Conservation (phyloP, 2,113 vertebrate species). For the Sebastes fasciatus region DNA sequence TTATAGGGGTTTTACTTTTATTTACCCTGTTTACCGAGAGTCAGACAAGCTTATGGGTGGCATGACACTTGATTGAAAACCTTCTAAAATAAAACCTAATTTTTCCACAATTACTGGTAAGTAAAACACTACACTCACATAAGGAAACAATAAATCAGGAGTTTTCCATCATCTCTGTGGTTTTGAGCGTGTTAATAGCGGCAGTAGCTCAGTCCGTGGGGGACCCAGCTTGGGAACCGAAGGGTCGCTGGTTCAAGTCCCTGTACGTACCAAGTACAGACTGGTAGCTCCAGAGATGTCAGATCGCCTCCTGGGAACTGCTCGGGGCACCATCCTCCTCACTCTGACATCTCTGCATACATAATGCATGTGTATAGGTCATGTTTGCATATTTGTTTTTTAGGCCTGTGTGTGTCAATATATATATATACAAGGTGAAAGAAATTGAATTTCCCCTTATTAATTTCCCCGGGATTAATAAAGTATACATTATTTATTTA, state of each 20-base stretch:
- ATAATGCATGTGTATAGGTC: not conserved
- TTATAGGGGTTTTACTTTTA: not conserved
- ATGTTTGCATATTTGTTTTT: not conserved
- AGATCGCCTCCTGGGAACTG: not conserved
- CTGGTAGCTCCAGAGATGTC: not conserved
- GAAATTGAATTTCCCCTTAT: too few species aligned
- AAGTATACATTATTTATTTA: not conserved
- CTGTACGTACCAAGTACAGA: too few species aligned
- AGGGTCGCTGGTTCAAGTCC: not conserved
- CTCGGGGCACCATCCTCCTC: not conserved
- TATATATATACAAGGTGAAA: too few species aligned
- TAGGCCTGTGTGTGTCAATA: not conserved
- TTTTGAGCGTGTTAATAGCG: not conserved
- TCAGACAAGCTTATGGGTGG: not conserved
- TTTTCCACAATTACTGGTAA: not conserved
- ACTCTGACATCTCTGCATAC: not conserved
- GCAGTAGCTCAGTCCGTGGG: too few species aligned
- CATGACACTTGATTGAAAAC: not conserved
- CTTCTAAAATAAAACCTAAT: not conserved
- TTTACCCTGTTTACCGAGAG: not conserved
- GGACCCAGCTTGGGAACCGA: not conserved
- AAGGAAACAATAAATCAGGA: not conserved
- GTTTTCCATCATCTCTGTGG: not conserved
- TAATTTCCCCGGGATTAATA: not conserved
- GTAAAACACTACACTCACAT: not conserved